phyloP scores from a whole-genome alignment of 2,113 vertebrate genomes.

The Capricornis sumatraensis region DNA sequence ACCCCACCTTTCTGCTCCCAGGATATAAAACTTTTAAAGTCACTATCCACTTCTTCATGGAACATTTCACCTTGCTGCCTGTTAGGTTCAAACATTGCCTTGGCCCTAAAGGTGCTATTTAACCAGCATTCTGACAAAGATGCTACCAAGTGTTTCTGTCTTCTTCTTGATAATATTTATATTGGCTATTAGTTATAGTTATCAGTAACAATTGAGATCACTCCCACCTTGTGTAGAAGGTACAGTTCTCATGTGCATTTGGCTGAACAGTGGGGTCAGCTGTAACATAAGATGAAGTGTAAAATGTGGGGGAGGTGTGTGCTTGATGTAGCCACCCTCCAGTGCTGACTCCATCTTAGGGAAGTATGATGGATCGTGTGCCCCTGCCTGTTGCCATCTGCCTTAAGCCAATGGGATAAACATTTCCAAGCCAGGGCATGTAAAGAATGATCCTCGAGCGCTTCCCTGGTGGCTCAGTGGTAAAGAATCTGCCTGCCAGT shows the following conservation, averaged over 20 bases:
- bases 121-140: background rate
- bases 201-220: background rate
- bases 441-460: background rate
- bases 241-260: background rate
- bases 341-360: background rate
- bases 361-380: background rate
- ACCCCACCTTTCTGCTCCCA: background rate
- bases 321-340: background rate
- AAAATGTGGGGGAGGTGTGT: background rate
- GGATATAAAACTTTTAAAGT: background rate
- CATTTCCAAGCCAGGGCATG: background rate
- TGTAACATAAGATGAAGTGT: background rate
- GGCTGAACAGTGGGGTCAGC: background rate
- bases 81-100: background rate
- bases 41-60: background rate
- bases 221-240: background rate
- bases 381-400: background rate
- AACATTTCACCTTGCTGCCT: background rate
- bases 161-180: background rate
- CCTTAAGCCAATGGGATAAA: background rate
- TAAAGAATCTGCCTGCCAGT: background rate
- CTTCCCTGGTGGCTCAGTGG: background rate
- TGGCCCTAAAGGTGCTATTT: background rate
- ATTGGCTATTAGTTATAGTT: background rate
- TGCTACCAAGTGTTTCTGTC: background rate